Evolutionary conservation across 92 coral and sea anemone genomes (phyloP), one percentile per base, ranked within the genome.

Genomic region (Palythoa caribaeorum): DNA sequence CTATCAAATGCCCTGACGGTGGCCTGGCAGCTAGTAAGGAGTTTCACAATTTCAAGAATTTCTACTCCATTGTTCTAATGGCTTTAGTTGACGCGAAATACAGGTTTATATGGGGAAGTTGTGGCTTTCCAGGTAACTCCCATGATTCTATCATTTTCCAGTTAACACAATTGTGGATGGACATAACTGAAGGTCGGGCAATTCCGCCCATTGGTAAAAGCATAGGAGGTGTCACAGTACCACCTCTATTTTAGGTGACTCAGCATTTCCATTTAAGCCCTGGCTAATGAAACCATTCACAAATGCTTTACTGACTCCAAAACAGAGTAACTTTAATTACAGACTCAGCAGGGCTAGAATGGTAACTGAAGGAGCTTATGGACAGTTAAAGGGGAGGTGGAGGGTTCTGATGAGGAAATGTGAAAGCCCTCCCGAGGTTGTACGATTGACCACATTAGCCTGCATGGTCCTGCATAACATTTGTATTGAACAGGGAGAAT

Each of bases 371-470:
- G 63, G 84, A 51, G 65, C 84, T 48, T 79, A 51, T 38, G 84
- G 72, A 20, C 86, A 81, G 13, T 70, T 81, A 35, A 81, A 81
- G 73, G 72, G 71, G 38, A 81, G 86, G 37, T 63, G 86, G 78
- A 63, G 86, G 54, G 78, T 81, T 81, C 72, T 81, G 86, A 47
- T 81, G 55, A 81, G 86, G 72, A 81, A 81, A 39, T 81, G 78
- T 70, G 86, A 81, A 9, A 81, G 86, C 86, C 69, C 21, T 39
- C 71, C 55, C 8, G 86, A 81, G 73, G 78, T 39, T 10, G 86
- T 81, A 57, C 78, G 78, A 35, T 36, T 57, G 69, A 47, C 73
- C 36, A 63, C 86, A 81, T 63, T 81, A 47, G 86, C 86, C 6
- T 81, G 86, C 72, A 81, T 63, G 78, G 86, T 66, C 44, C 87